Evolutionary conservation across 1,140 invertebrate species (phyloP).

Genomic region (Phthorimaea operculella): DNA sequence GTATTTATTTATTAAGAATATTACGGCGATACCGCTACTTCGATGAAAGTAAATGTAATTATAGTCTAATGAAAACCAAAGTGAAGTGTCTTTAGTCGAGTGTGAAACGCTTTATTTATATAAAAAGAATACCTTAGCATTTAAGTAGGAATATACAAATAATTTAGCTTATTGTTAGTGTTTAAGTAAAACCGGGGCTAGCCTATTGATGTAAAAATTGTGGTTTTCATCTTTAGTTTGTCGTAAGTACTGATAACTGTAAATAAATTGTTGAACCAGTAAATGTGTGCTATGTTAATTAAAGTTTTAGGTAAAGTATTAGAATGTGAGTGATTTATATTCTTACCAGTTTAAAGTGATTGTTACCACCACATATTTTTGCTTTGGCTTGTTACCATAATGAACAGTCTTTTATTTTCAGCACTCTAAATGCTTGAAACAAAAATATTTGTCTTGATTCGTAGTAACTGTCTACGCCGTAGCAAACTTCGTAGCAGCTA

Average conservation of each 20-base stretch:
- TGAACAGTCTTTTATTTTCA: too few species aligned
- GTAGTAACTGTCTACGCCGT: too few species aligned
- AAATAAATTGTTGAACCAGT: neutral
- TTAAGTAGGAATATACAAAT: neutral
- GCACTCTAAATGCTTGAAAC: too few species aligned
- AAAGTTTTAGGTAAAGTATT: too few species aligned
- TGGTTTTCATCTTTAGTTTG: neutral
- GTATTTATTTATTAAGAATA: slow-evolving; percentile 3
- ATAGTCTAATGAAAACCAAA: slow-evolving; percentile 60
- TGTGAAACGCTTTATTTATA: slow-evolving; percentile 64
- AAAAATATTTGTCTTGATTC: too few species aligned
- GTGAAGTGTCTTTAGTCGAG: slow-evolving; percentile 60
- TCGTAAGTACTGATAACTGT: neutral
- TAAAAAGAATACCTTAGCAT: slow-evolving; percentile 17
- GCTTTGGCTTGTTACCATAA: too few species aligned
- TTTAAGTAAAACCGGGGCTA: neutral
- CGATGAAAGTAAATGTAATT: slow-evolving; percentile 10
- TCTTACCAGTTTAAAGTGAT: too few species aligned
- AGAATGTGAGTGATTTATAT: too few species aligned
- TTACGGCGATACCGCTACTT: neutral
- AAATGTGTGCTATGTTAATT: too few species aligned
- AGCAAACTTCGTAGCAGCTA: too few species aligned
- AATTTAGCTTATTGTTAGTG: neutral
- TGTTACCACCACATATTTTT: too few species aligned
- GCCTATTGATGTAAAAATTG: neutral